Conservation (phyloP, 1,140 invertebrate genomes). For the Drosophila pseudoananassae region DNA sequence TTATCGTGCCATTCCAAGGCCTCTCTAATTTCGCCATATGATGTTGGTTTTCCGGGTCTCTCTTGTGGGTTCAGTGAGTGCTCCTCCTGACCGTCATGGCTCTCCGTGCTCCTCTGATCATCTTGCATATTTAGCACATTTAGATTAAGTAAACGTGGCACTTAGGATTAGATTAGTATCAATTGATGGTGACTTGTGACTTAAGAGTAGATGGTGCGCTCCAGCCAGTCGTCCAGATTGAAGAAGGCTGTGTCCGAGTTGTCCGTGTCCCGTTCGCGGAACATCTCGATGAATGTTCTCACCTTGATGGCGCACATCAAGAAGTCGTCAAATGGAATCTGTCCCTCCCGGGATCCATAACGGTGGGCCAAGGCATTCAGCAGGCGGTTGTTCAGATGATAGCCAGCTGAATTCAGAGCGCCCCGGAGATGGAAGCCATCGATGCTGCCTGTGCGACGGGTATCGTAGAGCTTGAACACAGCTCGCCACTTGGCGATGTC, state of each 20-base stretch:
- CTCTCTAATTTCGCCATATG: conserved; percentile 57
- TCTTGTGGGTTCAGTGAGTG: conserved; percentile 32
- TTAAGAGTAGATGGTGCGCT: conserved; percentile 90
- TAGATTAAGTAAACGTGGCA: conserved; percentile 70
- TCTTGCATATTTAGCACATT: conserved; percentile 20
- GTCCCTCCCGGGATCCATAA: conserved; percentile 93
- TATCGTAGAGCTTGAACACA: conserved; percentile 95
- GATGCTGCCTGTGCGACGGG: conserved; percentile 91
- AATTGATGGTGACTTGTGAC: conserved; percentile 34
- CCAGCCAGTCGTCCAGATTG: conserved; percentile 93
- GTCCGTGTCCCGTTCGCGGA: conserved; percentile 89
- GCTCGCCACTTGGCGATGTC: conserved; percentile 95
- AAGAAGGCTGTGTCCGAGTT: conserved; percentile 90
- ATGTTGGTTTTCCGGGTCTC: conserved; percentile 53
- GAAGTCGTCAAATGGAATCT: conserved; percentile 96
- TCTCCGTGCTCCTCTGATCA: conserved; percentile 10
- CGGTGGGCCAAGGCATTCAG: conserved; percentile 95
- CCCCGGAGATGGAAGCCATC: conserved; percentile 93
- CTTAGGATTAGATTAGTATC: conserved; percentile 66
- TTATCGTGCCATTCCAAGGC: conserved; percentile 54
- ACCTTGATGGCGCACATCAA: conserved; percentile 96
- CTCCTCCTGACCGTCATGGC: conserved; percentile 34
- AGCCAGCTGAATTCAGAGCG: conserved; percentile 94
- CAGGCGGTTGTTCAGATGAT: conserved; percentile 94
- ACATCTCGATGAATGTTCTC: conserved; percentile 96